phyloP scores from a whole-genome alignment of 2,888 invertebrate genomes.

The Aphidoletes aphidimyza region DNA sequence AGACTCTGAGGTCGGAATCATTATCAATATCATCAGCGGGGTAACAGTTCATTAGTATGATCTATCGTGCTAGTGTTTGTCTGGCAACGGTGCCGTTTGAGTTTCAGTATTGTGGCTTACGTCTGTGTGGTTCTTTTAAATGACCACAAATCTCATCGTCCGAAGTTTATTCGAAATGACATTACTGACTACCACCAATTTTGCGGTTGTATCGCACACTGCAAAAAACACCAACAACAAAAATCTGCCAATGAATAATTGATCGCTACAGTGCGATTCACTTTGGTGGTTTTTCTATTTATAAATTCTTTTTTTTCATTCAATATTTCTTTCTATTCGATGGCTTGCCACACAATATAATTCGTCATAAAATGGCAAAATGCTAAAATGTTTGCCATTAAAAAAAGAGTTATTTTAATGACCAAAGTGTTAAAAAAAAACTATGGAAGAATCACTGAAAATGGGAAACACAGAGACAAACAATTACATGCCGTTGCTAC shows the following conservation, averaged over 20 bases:
- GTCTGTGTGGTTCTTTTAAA: not conserved
- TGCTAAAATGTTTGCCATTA: no score
- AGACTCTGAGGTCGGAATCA: constrained; percentile 15
- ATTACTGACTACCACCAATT: constrained; percentile 50
- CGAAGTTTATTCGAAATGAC: constrained; percentile 27
- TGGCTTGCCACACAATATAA: not conserved
- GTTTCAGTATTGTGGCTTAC: constrained; percentile 14
- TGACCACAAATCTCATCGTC: constrained; percentile 43
- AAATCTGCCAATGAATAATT: not conserved
- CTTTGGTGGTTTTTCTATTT: constrained; percentile 48
- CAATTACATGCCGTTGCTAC: no score
- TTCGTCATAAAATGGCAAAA: no score
- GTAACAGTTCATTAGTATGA: constrained; percentile 47
- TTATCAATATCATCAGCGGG: constrained; percentile 30
- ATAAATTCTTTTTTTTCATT: not conserved
- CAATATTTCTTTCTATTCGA: not conserved
- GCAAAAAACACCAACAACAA: not conserved
- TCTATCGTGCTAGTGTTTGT: constrained; percentile 3
- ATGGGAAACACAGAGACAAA: no score
- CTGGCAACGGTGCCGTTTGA: not conserved
- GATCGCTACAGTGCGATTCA: not conserved
- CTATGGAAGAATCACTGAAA: no score
- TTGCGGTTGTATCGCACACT: constrained; percentile 12
- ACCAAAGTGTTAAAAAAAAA: no score
- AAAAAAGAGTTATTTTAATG: no score